A percentile compares a stretch with the other conserved stretches of the same genome.
These are phyloP conservation scores for Castor canadensis DNA, from an alignment of 2,113 vertebrate genomes.

Conservation along the genomic window DNA sequence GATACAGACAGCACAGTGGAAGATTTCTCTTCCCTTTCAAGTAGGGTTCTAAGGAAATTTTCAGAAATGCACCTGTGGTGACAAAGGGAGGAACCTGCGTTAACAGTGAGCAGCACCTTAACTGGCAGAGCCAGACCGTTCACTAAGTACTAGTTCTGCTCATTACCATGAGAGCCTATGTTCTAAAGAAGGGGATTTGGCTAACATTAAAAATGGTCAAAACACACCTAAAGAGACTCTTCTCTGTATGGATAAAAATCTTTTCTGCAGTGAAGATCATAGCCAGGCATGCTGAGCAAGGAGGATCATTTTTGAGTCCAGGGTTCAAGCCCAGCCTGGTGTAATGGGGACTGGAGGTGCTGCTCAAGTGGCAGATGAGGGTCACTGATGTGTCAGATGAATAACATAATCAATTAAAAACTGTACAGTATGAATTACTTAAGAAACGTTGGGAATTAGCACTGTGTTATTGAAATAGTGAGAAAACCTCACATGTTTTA, in stretches of 20 bases:
- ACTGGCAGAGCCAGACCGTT: not conserved
- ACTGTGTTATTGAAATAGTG: too few species aligned
- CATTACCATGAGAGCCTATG: not conserved
- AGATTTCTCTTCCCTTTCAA: not conserved
- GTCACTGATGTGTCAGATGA: too few species aligned
- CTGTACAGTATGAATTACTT: too few species aligned
- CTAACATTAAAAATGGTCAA: not conserved
- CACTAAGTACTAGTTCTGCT: slow-evolving; percentile 3
- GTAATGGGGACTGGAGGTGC: too few species aligned
- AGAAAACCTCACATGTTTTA: too few species aligned
- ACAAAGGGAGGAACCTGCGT: not conserved
- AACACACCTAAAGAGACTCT: not conserved
- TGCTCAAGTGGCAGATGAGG: too few species aligned
- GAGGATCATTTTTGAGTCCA: too few species aligned
- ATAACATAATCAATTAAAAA: too few species aligned
- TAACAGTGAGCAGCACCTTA: not conserved
- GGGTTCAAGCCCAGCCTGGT: too few species aligned
- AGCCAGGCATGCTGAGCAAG: not conserved
- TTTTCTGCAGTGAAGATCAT: not conserved
- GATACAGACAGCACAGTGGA: not conserved
- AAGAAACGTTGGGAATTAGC: too few species aligned
- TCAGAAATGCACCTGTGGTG: not conserved
- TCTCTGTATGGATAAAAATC: not conserved
- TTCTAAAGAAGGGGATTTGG: not conserved
- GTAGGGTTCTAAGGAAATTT: slow-evolving; percentile 13